These are phyloP conservation scores for Podiceps cristatus DNA, from an alignment of 2,113 vertebrate species.

Conservation along the genomic window DNA sequence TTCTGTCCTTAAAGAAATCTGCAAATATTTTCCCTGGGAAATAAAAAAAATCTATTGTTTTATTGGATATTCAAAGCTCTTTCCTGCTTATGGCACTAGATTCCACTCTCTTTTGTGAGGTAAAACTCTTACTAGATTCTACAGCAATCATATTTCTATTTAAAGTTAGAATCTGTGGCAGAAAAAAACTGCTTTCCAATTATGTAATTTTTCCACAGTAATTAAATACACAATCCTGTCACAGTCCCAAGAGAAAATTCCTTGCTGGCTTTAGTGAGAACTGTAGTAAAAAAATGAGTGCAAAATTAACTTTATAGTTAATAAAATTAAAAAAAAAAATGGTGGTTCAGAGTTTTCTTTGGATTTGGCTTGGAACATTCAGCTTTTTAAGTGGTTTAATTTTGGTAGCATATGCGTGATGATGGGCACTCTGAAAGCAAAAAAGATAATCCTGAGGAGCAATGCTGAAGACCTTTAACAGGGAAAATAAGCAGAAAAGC, in stretches of 20 bases:
- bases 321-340: neutral
- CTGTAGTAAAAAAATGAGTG: neutral
- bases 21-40: conserved; percentile 20
- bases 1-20: conserved; percentile 32
- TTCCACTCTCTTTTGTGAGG: neutral
- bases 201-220: neutral
- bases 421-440: neutral
- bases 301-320: neutral
- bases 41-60: neutral
- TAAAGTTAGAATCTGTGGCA: neutral
- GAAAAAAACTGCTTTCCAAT: neutral
- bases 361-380: neutral
- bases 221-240: neutral
- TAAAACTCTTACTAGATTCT: neutral
- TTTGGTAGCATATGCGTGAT: neutral
- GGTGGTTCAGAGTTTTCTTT: neutral
- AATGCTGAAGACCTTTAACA: neutral
- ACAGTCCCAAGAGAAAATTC: neutral
- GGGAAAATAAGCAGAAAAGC: neutral
- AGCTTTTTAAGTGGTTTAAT: neutral
- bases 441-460: neutral
- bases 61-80: conserved; percentile 15
- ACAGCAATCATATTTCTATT: neutral
- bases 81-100: conserved; percentile 1
- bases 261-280: neutral